Evolutionary conservation across 2,797 vertebrate genomes (phyloP).

Genomic region (Paratrypauchen microcephalus): DNA sequence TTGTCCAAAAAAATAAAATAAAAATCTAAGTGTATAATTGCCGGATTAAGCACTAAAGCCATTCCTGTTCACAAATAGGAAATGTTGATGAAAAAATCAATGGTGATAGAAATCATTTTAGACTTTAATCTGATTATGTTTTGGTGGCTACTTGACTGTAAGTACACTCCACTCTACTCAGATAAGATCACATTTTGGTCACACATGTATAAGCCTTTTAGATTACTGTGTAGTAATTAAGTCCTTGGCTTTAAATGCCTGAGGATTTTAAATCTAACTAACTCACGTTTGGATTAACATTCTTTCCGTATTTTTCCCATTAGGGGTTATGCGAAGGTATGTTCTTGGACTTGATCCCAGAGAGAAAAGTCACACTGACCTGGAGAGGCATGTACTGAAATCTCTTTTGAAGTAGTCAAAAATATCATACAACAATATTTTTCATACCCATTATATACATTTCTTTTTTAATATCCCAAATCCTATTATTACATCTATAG

Average conservation of each 20-base stretch:
- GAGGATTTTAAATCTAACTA: conserved; percentile 36
- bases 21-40: background rate
- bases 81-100: background rate
- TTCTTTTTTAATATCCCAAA: too few relatives aligned
- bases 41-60: background rate
- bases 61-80: background rate
- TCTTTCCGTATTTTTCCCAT: conserved; percentile 68
- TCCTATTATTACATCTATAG: background rate
- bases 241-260: conserved; percentile 37
- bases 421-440: background rate
- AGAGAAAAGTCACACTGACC: conserved; percentile 43
- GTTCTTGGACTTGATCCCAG: conserved; percentile 40
- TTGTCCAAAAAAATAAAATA: too few relatives aligned
- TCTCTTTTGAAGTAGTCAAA: background rate
- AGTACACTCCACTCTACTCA: background rate
- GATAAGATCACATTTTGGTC: conserved; percentile 30
- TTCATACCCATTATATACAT: background rate
- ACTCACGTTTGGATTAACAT: conserved; percentile 66
- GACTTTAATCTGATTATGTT: background rate
- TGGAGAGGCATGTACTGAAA: conserved; percentile 31
- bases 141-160: background rate
- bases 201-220: conserved; percentile 22
- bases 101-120: background rate
- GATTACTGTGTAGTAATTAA: background rate
- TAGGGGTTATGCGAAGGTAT: conserved; percentile 31